Percentiles rank a stretch among this genome's conserved stretches.
phyloP scores from a whole-genome alignment of 2,113 vertebrate genomes.

The Saccopteryx leptura region DNA sequence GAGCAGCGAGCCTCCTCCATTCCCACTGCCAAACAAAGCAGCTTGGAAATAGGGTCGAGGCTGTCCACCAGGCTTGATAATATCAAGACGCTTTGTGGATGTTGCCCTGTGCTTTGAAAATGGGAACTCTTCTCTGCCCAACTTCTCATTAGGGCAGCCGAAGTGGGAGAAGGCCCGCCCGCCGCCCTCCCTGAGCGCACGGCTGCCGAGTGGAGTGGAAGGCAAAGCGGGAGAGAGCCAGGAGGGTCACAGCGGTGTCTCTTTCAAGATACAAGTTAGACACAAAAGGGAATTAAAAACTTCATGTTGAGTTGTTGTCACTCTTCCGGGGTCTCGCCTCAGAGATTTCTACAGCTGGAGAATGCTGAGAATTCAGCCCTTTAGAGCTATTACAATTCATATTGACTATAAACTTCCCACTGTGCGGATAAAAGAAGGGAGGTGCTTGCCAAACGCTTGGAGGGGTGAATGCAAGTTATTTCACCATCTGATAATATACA shows the following conservation, averaged over 20 bases:
- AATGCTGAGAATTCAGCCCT: slow-evolving; percentile 70
- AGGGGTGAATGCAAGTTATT: slow-evolving; percentile 63
- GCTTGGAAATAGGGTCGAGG: neutral
- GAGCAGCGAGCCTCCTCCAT: neutral
- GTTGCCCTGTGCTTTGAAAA: neutral
- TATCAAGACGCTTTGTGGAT: neutral
- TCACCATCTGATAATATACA: slow-evolving; percentile 75
- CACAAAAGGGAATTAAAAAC: slow-evolving; percentile 75
- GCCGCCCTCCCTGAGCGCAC: neutral
- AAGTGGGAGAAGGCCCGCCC: neutral
- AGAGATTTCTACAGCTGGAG: slow-evolving; percentile 74
- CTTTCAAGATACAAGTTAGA: slow-evolving; percentile 65
- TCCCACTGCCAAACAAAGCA: neutral
- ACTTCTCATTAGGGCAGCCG: slow-evolving; percentile 8
- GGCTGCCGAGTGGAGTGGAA: slow-evolving; percentile 32
- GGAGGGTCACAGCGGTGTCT: slow-evolving; percentile 77
- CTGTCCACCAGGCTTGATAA: neutral
- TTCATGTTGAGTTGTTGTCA: slow-evolving; percentile 69
- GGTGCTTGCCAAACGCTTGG: slow-evolving; percentile 64
- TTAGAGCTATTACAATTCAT: slow-evolving; percentile 72
- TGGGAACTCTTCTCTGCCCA: neutral
- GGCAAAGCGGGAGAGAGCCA: slow-evolving; percentile 26
- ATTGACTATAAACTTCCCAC: slow-evolving; percentile 77
- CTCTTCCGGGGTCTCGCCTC: slow-evolving; percentile 58
- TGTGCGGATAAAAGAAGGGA: slow-evolving; percentile 57